Evolutionary conservation across 2,888 invertebrate species (phyloP).

Genomic region (Chaetogeoica ovagalla): DNA sequence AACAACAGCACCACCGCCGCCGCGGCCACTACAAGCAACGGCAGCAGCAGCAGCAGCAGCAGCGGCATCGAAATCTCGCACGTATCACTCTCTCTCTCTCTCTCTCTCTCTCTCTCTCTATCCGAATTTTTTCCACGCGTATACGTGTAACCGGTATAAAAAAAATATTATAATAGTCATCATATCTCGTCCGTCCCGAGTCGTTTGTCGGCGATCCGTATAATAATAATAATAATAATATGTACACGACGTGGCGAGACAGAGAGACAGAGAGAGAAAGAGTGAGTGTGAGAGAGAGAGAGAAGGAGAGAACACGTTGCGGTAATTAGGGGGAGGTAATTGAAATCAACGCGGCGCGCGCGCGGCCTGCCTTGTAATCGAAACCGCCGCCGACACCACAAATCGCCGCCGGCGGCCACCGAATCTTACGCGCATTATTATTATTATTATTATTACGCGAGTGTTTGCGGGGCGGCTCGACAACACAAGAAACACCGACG

Average conservation of each 20-base stretch:
- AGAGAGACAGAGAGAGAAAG: too few relatives aligned
- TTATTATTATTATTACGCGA: too few relatives aligned
- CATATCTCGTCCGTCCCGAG: background rate
- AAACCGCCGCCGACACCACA: constrained; percentile 28
- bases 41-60: too few relatives aligned
- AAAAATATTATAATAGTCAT: background rate
- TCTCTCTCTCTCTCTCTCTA: too few relatives aligned
- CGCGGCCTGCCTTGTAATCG: constrained; percentile 45
- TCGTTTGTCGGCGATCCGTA: constrained; percentile 18
- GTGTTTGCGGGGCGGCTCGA: too few relatives aligned
- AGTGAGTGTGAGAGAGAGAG: too few relatives aligned
- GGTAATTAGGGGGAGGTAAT: constrained; percentile 46
- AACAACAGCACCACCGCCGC: constrained; percentile 12
- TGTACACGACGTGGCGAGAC: background rate
- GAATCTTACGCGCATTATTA: background rate
- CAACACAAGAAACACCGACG: too few relatives aligned
- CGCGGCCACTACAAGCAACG: too few relatives aligned
- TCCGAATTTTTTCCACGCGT: too few relatives aligned
- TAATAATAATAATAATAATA: too few relatives aligned
- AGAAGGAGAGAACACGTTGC: constrained; percentile 12
- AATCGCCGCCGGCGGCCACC: constrained; percentile 14
- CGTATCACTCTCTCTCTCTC: background rate
- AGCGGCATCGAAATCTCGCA: background rate
- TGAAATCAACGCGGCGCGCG: constrained; percentile 36
- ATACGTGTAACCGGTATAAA: too few relatives aligned